Conservation (phyloP, 64 coral and sea anemone species). For the Montipora sp. region DNA sequence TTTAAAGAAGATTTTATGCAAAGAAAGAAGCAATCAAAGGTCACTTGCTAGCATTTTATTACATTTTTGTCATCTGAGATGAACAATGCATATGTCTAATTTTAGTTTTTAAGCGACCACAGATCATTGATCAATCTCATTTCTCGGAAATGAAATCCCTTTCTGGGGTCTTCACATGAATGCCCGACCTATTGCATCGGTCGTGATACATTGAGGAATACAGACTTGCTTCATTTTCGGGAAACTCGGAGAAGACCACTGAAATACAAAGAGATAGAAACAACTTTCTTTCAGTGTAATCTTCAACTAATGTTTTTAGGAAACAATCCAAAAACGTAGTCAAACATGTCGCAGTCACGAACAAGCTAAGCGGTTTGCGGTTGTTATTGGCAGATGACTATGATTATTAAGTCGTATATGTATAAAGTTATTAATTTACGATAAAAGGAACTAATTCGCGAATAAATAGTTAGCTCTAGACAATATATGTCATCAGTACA, state of each 20-base stretch:
- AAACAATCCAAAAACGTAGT: not conserved
- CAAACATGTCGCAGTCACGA: no score
- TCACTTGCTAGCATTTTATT: not conserved
- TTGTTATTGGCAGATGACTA: no score
- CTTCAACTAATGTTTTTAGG: not conserved
- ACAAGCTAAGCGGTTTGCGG: no score
- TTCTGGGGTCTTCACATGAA: not conserved
- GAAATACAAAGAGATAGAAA: not conserved
- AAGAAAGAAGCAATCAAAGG: not conserved
- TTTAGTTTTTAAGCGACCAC: not conserved
- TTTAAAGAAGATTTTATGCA: no score
- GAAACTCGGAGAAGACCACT: not conserved
- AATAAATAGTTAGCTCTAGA: no score
- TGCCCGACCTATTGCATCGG: not conserved
- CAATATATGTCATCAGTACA: no score
- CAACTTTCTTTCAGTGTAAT: not conserved
- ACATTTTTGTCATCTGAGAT: not conserved
- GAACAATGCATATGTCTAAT: not conserved
- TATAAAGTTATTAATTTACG: no score
- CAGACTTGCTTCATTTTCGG: not conserved
- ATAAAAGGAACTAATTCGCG: no score
- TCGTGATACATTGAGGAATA: not conserved
- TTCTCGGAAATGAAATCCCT: not conserved
- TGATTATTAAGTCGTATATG: no score
- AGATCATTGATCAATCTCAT: not conserved